phyloP scores from a whole-genome alignment of 2,113 vertebrate species.

The Anguilla rostrata region DNA sequence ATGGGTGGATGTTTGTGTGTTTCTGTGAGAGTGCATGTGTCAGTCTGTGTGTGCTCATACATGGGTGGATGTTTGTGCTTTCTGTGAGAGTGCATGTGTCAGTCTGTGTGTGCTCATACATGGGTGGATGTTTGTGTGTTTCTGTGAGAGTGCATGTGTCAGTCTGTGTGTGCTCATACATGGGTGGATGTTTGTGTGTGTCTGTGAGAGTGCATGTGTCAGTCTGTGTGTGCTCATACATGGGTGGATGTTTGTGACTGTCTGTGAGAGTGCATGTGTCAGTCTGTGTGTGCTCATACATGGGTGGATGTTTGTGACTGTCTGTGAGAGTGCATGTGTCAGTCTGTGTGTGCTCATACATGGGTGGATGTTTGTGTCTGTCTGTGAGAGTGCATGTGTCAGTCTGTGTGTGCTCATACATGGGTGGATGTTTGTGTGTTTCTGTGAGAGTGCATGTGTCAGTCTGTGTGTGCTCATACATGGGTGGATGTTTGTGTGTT shows the following conservation, averaged over 20 bases:
- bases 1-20: neutral
- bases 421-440: too few species aligned
- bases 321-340: neutral
- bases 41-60: neutral
- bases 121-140: too few species aligned
- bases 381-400: too few species aligned
- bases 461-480: neutral
- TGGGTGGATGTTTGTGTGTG: neutral
- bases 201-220: neutral
- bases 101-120: too few species aligned
- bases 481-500: neutral
- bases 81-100: too few species aligned
- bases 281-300: too few species aligned
- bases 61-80: neutral
- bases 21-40: neutral
- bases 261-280: too few species aligned
- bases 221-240: neutral
- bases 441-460: neutral
- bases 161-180: neutral
- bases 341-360: neutral
- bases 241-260: too few species aligned
- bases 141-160: neutral
- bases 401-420: too few species aligned
- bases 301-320: neutral
- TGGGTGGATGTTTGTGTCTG: neutral